Evolutionary conservation across 2,888 invertebrate genomes (phyloP), one percentile per base, ranked within the genome.

Genomic region (Zygogramma bicolorata): DNA sequence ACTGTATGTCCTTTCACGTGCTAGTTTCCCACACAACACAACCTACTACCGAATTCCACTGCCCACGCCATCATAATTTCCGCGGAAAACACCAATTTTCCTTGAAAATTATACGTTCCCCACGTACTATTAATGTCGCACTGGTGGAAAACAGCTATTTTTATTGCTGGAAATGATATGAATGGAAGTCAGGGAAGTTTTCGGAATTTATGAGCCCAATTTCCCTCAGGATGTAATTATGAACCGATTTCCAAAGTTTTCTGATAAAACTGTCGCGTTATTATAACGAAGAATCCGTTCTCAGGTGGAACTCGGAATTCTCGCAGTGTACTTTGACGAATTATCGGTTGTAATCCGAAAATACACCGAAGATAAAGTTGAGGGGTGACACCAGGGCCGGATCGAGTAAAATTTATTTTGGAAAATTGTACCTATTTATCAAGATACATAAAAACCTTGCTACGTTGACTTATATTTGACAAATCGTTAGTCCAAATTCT

Each of bases 181-280:
- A 74, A 74, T 71, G 71, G 74, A 74, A 76, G 70, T 76, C 74
- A 62, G 69, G 60, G 65, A 74, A 76, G 70, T 76, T 65, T 58
- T 58, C 63, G 68, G 74, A 81, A 81, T 81, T 81, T 81, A 81
- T 81, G 77, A 71, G 74, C 77, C 79, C 78, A 79, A 81, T 81
- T 80, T 81, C 81, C 80, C 74, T 67, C 65, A 73, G 79, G 79
- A 80, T 74, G 76, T 77, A 79, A 80, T 80, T 80, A 80, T 76
- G 70, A 78, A 75, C 75, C 73, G 75, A 74, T 79, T 75, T 71
- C 67, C 75, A 79, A 80, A 79, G 75, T 81, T 81, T 76, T 71
- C 73, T 74, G 78, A 81, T 79, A 77, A 79, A 77, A 75, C 65
- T 77, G 77, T 77, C 75, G 72, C 71, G 75, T 74, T 71, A 69